Evolutionary conservation across 2,888 invertebrate genomes (phyloP).

Genomic region (Hypselothyrea guttata): DNA sequence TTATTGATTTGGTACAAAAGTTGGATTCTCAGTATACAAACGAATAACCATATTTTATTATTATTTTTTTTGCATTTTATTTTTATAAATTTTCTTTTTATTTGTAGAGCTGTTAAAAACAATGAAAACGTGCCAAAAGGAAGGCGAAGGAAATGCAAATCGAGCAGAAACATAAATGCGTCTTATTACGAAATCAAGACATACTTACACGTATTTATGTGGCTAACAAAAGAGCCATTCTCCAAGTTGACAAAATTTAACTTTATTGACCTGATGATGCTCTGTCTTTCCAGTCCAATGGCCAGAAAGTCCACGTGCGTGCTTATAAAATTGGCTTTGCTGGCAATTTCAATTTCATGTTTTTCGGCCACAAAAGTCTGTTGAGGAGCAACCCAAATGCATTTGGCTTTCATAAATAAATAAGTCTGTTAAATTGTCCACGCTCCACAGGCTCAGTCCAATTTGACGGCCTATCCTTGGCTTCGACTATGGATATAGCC

Average conservation of each 20-base stretch:
- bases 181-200: slow-evolving; percentile 5
- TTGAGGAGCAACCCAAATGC: slow-evolving; percentile 59
- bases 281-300: slow-evolving; percentile 21
- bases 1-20: no score
- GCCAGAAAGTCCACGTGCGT: slow-evolving; percentile 52
- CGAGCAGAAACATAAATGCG: no score
- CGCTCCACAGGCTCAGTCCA: slow-evolving; percentile 29
- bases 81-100: no score
- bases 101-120: no score
- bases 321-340: slow-evolving; percentile 54
- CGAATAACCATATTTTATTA: no score
- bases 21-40: no score
- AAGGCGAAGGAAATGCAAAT: slow-evolving; percentile 6
- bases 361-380: slow-evolving; percentile 43
- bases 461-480: slow-evolving; percentile 11
- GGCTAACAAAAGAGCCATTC: slow-evolving; percentile 2
- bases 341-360: slow-evolving; percentile 55
- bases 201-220: slow-evolving; percentile 13
- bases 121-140: background rate
- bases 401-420: slow-evolving; percentile 70
- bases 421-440: slow-evolving; percentile 69
- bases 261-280: slow-evolving; percentile 19
- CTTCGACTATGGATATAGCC: slow-evolving; percentile 8
- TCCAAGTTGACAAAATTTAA: slow-evolving; percentile 27
- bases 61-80: no score